Evolutionary conservation across 2,888 invertebrate genomes (phyloP), one percentile per base, ranked within the genome.

Genomic region (Dicyrtoma fusca): DNA sequence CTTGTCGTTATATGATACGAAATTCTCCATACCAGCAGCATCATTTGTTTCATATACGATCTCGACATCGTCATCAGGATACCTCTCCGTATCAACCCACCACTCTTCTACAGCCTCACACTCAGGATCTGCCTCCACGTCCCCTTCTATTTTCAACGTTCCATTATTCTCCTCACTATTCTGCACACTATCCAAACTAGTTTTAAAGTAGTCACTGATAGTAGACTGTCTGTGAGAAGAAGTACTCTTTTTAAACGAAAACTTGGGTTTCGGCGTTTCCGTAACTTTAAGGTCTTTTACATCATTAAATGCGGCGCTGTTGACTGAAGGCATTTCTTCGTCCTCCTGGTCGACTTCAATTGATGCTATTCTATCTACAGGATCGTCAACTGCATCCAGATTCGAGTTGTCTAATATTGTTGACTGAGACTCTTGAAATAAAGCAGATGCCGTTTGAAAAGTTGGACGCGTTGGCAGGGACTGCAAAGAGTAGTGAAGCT

Each of bases 401-500:
- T n/a, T n/a, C n/a, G n/a, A n/a, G n/a, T n/a, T n/a, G n/a, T 57
- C 23, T 8, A 13, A 13, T 23, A 57, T 8, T 25, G 25, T 57
- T 19, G 57, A 57, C 57, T 57, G 57, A 57, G 57, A 57, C 23
- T 57, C 23, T 10, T 11, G 10, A 11, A 11, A 10, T 45, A 11
- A 10, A 45, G 45, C 10, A 5, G 25, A 11, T 19, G 19, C n/a
- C n/a, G n/a, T n/a, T n/a, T n/a, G n/a, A n/a, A n/a, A n/a, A n/a
- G n/a, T n/a, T n/a, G n/a, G n/a, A n/a, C n/a, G 10, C 10, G 49
- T 49, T 6, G 26, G 3, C 3, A 59, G 14, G 1, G 25, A 14
- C 8, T 65, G 23, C 14, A 65, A 51, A 17, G 65, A 65, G 11
- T 21, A 14, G 44, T 69, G 69, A 42, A 69, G 21, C 13, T 57